phyloP scores from a whole-genome alignment of 2,113 vertebrate species.

The Oreocharis arfaki region DNA sequence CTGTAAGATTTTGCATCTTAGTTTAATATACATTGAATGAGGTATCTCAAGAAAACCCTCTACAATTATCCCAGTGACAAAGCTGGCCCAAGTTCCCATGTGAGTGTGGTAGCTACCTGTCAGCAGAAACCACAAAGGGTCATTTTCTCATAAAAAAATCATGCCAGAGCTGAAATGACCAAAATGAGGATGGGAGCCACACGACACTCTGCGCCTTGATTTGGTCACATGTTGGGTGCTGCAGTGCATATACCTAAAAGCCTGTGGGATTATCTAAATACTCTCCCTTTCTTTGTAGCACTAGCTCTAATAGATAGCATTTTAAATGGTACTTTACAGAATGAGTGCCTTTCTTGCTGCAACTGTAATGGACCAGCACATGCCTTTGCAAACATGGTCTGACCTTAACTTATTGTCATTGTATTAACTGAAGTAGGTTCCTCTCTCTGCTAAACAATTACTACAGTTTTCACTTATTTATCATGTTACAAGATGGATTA shows the following conservation, averaged over 20 bases:
- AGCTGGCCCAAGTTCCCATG: background rate
- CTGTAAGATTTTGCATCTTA: background rate
- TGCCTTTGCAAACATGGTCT: background rate
- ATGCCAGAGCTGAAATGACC: background rate
- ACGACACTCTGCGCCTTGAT: fast-evolving
- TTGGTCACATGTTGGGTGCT: background rate
- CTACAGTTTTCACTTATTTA: background rate
- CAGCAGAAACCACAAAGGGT: background rate
- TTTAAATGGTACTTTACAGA: background rate
- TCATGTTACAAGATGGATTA: background rate
- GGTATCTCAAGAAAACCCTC: background rate
- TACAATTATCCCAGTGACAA: background rate
- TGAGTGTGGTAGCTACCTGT: fast-evolving
- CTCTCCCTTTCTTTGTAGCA: background rate
- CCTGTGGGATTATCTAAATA: background rate
- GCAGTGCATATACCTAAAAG: background rate
- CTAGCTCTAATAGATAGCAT: background rate
- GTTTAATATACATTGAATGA: background rate
- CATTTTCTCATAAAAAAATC: background rate
- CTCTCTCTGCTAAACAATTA: background rate
- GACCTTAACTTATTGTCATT: background rate
- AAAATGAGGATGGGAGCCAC: background rate
- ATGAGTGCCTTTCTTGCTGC: background rate
- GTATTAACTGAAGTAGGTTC: background rate
- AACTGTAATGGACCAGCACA: background rate